A percentile compares a stretch with the other conserved stretches of the same genome.
phyloP scores from a whole-genome alignment of 2,797 vertebrate genomes.

The Poeciliopsis gracilis region DNA sequence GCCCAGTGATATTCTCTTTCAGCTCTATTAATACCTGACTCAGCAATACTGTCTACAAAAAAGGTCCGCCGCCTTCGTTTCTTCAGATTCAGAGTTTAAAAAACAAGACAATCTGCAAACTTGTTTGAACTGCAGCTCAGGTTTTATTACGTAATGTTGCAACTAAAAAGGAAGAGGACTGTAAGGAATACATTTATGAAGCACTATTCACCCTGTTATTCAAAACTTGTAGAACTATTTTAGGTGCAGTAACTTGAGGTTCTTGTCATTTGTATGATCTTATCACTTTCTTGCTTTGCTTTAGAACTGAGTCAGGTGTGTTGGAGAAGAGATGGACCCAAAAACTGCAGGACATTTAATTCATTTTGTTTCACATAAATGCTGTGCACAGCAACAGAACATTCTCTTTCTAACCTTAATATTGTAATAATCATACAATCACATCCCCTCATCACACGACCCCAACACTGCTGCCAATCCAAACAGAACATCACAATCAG shows the following conservation, averaged over 20 bases:
- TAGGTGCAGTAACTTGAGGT: not conserved
- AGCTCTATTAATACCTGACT: not conserved
- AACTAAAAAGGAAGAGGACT: not conserved
- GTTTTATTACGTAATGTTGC: not conserved
- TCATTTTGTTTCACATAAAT: not conserved
- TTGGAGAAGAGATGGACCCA: not conserved
- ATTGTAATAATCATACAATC: not conserved
- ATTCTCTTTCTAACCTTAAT: not conserved
- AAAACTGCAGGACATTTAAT: not conserved
- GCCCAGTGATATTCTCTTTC: not conserved
- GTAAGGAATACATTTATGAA: not conserved
- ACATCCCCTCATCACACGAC: not conserved
- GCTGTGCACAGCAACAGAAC: not conserved
- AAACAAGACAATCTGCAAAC: not conserved
- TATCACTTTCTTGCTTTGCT: not conserved
- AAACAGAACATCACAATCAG: not conserved
- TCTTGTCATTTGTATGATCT: not conserved
- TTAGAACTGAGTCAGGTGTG: not conserved
- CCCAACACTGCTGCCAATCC: not conserved
- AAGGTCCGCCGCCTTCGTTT: not conserved
- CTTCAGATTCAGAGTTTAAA: not conserved
- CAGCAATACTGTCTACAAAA: not conserved
- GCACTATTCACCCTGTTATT: not conserved
- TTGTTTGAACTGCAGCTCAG: not conserved
- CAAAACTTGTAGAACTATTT: not conserved